Evolutionary conservation across 2,113 vertebrate species (phyloP), one percentile per base, ranked within the genome.

Genomic region (Bufo bufo): DNA sequence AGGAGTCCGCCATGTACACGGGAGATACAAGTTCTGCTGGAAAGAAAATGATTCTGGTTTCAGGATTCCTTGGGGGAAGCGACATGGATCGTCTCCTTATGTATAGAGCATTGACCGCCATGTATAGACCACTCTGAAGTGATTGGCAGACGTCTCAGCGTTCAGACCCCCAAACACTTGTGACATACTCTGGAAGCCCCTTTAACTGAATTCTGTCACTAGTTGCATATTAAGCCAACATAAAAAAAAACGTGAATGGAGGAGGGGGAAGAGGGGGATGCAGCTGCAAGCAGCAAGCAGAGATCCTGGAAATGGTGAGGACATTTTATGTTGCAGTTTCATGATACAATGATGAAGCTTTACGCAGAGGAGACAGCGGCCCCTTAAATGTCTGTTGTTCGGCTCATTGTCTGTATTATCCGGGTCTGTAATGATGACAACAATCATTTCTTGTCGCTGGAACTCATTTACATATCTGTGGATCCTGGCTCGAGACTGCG

Each of bases 401-500:
- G 6, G 59, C 6, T 17, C 59, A 17, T 61, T 19, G 16, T 61
- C 59, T 61, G 14, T 61, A 19, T 61, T 61, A 61, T 61, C 6
- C 45, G 1, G 47, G 45, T 75, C 49, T 16, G 69, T 75, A 75
- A 75, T 75, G 50, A 75, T 75, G 43, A 72, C 33, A 75, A 75
- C 72, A 75, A 75, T 75, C 45, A 75, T 49, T 49, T 75, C 43
- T 75, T 75, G 72, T 49, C 14, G 5, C 13, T 49, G 45, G 16
- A 75, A 75, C 19, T 75, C 72, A 75, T 75, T 50, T 49, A 49
- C 72, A 75, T 75, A 49, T 75, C 45, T 75, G 72, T 50, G 45
- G 72, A 75, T 49, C 43, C 72, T 75, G 47, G 72, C 72, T 9
- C 16, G 1, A 8, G 45, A 75, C 47, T 16, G 47, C 4, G 45